Percentiles rank a stretch among this genome's conserved stretches.
phyloP scores from a whole-genome alignment of 2,797 vertebrate species.

The Syndactyla subalaris region DNA sequence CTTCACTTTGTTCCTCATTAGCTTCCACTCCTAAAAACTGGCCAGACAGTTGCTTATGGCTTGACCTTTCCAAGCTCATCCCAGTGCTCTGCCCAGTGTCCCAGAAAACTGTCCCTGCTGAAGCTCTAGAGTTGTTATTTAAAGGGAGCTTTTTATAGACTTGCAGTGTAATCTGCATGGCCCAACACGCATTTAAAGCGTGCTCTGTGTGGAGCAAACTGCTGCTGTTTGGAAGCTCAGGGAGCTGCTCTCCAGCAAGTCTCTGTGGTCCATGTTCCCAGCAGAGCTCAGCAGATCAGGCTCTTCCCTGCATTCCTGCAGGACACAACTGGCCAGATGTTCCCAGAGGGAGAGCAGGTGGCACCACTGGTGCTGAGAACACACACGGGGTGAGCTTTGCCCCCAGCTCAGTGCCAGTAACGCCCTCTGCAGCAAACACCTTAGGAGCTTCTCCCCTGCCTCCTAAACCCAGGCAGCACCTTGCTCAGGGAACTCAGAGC shows the following conservation, averaged over 20 bases:
- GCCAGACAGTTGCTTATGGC: not conserved
- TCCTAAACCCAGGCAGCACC: not conserved
- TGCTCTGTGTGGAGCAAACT: not conserved
- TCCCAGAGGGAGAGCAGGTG: not conserved
- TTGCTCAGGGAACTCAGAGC: not conserved
- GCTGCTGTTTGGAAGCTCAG: not conserved
- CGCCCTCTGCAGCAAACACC: not conserved
- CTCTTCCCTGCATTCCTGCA: not conserved
- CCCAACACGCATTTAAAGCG: not conserved
- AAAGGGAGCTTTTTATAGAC: not conserved
- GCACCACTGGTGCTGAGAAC: not conserved
- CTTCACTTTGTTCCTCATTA: not conserved
- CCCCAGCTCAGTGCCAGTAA: not conserved
- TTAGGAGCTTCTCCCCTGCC: not conserved
- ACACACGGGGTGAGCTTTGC: not conserved
- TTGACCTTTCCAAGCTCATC: not conserved
- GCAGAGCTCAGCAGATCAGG: not conserved
- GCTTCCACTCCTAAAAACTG: not conserved
- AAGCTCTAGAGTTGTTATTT: not conserved
- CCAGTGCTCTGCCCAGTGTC: not conserved
- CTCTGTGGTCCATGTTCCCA: accelerated
- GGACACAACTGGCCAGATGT: constrained; percentile 8
- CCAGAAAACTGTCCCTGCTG: not conserved
- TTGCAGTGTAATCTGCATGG: not conserved
- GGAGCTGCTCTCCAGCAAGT: not conserved